A percentile compares a stretch with the other conserved stretches of the same genome.
These are phyloP conservation scores for Chelonoidis abingdonii DNA, from an alignment of 2,113 vertebrate genomes.

Conservation along the genomic window DNA sequence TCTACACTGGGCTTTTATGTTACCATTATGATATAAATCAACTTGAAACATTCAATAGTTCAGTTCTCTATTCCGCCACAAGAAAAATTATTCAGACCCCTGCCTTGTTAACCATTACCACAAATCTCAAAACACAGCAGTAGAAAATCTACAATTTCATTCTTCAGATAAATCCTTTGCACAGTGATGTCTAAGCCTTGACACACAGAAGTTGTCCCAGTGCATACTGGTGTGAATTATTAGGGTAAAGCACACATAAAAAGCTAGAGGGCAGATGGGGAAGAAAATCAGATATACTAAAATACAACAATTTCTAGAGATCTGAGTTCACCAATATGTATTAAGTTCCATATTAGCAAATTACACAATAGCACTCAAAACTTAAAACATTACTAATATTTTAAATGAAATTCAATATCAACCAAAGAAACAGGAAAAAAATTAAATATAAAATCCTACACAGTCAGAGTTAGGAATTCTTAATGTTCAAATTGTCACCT, in stretches of 20 bases:
- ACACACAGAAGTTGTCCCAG: not conserved
- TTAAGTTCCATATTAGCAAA: not conserved
- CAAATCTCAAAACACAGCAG: not conserved
- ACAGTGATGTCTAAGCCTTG: not conserved
- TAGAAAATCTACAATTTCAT: not conserved
- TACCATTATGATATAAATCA: fast-evolving
- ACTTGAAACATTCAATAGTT: not conserved
- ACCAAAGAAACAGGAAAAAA: not conserved
- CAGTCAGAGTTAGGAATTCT: not conserved
- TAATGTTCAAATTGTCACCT: not conserved
- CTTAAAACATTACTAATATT: not conserved
- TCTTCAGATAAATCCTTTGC: not conserved
- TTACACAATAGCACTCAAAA: not conserved
- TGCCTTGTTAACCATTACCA: not conserved
- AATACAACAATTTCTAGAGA: not conserved
- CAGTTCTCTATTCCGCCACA: not conserved
- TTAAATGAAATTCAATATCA: not conserved
- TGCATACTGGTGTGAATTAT: not conserved
- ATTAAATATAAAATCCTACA: not conserved
- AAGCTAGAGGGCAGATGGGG: not conserved
- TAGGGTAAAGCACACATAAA: not conserved
- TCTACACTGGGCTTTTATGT: not conserved
- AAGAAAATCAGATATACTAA: not conserved
- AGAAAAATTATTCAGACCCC: not conserved
- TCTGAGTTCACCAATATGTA: not conserved